Percentiles rank a stretch among this genome's conserved stretches.
Conservation (phyloP, 2,888 invertebrate genomes). For the Diarsia dahlii region DNA sequence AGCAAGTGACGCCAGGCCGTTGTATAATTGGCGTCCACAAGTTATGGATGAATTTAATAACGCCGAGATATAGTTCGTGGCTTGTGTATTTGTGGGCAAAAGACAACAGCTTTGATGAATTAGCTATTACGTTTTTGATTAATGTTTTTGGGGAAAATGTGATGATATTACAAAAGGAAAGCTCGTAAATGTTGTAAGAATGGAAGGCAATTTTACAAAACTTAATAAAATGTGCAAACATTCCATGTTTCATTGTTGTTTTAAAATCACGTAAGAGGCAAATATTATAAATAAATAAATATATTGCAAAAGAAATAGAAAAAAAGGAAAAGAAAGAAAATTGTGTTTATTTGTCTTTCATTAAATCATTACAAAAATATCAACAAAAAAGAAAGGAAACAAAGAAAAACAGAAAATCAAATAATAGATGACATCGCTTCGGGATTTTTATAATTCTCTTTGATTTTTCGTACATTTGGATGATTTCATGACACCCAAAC, state of each 20-base stretch:
- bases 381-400: too few relatives aligned
- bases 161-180: slow-evolving; percentile 14
- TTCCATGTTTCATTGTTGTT: not conserved
- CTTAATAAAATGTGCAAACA: not conserved
- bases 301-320: too few relatives aligned
- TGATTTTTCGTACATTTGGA: not conserved
- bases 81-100: slow-evolving; percentile 62
- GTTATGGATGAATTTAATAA: slow-evolving; percentile 79
- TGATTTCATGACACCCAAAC: not conserved
- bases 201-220: not conserved
- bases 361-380: too few relatives aligned
- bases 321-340: too few relatives aligned
- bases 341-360: too few relatives aligned
- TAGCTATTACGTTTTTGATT: slow-evolving; percentile 43
- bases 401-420: too few relatives aligned
- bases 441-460: not conserved
- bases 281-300: too few relatives aligned
- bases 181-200: slow-evolving; percentile 9
- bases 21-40: slow-evolving; percentile 80
- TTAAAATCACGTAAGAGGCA: not conserved
- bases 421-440: not conserved
- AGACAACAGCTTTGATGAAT: slow-evolving; percentile 66
- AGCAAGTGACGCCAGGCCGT: slow-evolving; percentile 91
- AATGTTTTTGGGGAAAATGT: slow-evolving; percentile 38
- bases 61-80: slow-evolving; percentile 66